phyloP scores from a whole-genome alignment of 2,113 vertebrate genomes.

The Zosterops japonicus region DNA sequence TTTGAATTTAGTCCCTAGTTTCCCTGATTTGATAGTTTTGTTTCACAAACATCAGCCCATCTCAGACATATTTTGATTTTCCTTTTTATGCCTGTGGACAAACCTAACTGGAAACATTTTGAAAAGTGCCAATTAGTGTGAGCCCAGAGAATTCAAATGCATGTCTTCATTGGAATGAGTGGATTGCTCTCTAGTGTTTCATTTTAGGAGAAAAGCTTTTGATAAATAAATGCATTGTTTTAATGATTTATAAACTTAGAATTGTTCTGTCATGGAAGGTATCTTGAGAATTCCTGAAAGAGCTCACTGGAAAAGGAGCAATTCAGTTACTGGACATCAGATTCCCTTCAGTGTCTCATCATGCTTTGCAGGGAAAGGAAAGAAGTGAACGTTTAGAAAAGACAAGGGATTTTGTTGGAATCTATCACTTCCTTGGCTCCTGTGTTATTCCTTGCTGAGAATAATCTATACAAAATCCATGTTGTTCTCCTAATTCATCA shows the following conservation, averaged over 20 bases:
- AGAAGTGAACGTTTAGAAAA: background rate
- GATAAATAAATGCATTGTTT: slow-evolving; percentile 51
- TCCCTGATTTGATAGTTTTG: slow-evolving; percentile 21
- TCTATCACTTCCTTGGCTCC: background rate
- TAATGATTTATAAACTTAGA: slow-evolving; percentile 31
- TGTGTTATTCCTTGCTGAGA: background rate
- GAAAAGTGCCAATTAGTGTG: slow-evolving; percentile 29
- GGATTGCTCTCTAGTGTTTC: slow-evolving; percentile 42
- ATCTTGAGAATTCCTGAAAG: background rate
- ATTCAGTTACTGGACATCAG: background rate
- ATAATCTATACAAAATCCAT: background rate
- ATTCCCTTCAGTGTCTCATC: background rate
- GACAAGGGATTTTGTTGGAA: background rate
- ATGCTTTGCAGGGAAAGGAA: background rate
- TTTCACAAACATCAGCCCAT: slow-evolving; percentile 42
- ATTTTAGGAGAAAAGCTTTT: slow-evolving; percentile 25
- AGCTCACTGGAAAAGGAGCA: background rate
- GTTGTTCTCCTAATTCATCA: background rate
- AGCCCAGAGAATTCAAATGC: slow-evolving; percentile 14
- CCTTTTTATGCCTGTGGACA: slow-evolving; percentile 34
- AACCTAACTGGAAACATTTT: slow-evolving; percentile 39
- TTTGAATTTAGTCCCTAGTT: slow-evolving; percentile 39
- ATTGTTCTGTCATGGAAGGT: background rate
- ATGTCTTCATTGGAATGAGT: background rate
- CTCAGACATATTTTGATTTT: slow-evolving; percentile 39